These are phyloP conservation scores for Acestrorhynchus altus DNA, from an alignment of 2,797 vertebrate species.

Conservation along the genomic window DNA sequence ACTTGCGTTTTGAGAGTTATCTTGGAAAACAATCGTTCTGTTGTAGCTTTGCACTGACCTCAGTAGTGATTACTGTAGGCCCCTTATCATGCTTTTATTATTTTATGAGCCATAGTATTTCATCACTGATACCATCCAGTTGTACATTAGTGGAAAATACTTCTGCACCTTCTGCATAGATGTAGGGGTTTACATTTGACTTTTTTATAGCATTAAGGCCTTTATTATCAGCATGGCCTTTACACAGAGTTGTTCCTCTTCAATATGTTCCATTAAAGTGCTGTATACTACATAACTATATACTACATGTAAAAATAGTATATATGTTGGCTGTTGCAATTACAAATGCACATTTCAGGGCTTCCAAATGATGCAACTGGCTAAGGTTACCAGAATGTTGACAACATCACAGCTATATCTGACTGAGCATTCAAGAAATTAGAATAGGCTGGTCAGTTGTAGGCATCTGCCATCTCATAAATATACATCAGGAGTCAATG, in stretches of 20 bases:
- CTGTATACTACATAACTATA: background rate
- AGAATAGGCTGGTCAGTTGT: background rate
- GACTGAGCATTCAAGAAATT: no score
- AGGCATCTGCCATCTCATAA: background rate
- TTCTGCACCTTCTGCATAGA: background rate
- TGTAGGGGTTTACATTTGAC: slow-evolving; percentile 13
- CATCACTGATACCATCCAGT: background rate
- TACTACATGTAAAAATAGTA: background rate
- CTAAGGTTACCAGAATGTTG: background rate
- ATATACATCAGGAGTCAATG: background rate
- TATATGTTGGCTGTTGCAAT: background rate
- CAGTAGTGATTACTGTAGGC: background rate
- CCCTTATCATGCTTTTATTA: slow-evolving; percentile 34
- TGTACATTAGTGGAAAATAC: slow-evolving; percentile 10
- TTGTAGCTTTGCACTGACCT: slow-evolving; percentile 11
- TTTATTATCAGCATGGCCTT: slow-evolving; percentile 40
- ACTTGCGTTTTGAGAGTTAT: background rate
- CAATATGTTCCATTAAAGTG: background rate
- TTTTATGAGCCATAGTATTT: slow-evolving; percentile 35
- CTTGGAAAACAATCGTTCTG: background rate
- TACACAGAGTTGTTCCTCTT: slow-evolving; percentile 25
- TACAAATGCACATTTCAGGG: background rate
- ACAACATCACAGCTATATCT: background rate
- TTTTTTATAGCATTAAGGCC: background rate
- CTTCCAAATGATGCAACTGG: background rate